These are phyloP conservation scores for Anoncus sp. DNA, from an alignment of 2,888 invertebrate genomes.

Conservation along the genomic window DNA sequence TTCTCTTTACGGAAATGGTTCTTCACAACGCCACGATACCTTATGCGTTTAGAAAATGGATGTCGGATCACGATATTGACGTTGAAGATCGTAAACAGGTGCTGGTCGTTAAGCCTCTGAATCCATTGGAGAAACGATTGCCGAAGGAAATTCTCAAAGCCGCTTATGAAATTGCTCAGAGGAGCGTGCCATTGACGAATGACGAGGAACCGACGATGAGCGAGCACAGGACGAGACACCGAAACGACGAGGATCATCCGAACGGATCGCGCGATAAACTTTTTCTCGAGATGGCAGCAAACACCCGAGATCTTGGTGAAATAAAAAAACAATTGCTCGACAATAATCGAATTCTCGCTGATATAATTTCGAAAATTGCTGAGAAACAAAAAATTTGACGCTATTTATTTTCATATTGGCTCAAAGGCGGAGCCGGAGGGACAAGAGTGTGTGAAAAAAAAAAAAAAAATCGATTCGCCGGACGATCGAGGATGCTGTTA, in stretches of 20 bases:
- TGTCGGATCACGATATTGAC: slow-evolving; percentile 81
- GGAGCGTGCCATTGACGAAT: slow-evolving; percentile 71
- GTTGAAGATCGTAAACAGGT: slow-evolving; percentile 82
- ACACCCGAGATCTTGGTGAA: slow-evolving; percentile 75
- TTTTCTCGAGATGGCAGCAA: slow-evolving; percentile 71
- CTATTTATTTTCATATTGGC: not conserved
- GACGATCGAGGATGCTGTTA: no score
- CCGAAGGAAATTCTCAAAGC: slow-evolving; percentile 82
- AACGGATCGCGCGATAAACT: slow-evolving; percentile 73
- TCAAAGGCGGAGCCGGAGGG: no score
- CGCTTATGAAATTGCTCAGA: slow-evolving; percentile 83
- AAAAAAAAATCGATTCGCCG: no score
- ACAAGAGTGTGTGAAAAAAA: no score
- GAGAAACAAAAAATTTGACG: slow-evolving; percentile 47
- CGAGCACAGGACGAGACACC: slow-evolving; percentile 73
- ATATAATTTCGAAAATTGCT: slow-evolving; percentile 69
- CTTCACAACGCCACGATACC: slow-evolving; percentile 82
- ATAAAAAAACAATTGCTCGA: slow-evolving; percentile 76
- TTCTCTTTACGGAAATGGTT: slow-evolving; percentile 83
- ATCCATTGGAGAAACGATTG: slow-evolving; percentile 83
- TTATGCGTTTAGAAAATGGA: slow-evolving; percentile 79
- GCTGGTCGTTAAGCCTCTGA: slow-evolving; percentile 83
- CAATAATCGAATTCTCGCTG: slow-evolving; percentile 76
- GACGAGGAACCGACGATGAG: slow-evolving; percentile 44
- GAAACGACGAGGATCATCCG: slow-evolving; percentile 68